These are phyloP conservation scores for Ceyx cyanopectus DNA, from an alignment of 2,113 vertebrate species.

Conservation along the genomic window DNA sequence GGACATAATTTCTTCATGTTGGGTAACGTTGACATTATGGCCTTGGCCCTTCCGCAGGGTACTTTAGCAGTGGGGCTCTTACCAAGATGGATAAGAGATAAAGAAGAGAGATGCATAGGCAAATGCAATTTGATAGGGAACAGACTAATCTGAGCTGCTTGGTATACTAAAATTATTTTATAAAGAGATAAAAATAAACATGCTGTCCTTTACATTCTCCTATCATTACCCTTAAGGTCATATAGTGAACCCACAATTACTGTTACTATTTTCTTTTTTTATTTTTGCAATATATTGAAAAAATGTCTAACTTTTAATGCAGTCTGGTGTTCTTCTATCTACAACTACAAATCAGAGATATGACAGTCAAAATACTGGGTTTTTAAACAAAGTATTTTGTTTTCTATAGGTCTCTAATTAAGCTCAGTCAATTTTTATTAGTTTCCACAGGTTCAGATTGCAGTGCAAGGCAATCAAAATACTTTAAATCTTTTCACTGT, in stretches of 20 bases:
- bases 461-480: slow-evolving; percentile 8
- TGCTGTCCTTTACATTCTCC: slow-evolving; percentile 29
- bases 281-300: not conserved
- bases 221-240: slow-evolving; percentile 31
- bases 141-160: slow-evolving; percentile 22
- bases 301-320: not conserved
- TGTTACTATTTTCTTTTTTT: not conserved
- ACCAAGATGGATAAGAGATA: not conserved
- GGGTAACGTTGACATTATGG: not conserved
- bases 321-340: not conserved
- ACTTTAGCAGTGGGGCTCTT: not conserved
- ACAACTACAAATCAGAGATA: not conserved
- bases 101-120: not conserved
- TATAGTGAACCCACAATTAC: not conserved
- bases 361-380: not conserved
- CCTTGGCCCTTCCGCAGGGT: not conserved
- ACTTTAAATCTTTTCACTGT: slow-evolving; percentile 29
- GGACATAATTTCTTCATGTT: not conserved
- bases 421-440: slow-evolving; percentile 32
- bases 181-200: slow-evolving; percentile 62
- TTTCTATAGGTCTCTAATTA: not conserved
- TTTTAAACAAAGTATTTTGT: not conserved
- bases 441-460: slow-evolving; percentile 31
- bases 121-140: slow-evolving; percentile 52
- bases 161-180: slow-evolving; percentile 36